Conservation (phyloP, 2,113 vertebrate genomes). For the Conger conger region DNA sequence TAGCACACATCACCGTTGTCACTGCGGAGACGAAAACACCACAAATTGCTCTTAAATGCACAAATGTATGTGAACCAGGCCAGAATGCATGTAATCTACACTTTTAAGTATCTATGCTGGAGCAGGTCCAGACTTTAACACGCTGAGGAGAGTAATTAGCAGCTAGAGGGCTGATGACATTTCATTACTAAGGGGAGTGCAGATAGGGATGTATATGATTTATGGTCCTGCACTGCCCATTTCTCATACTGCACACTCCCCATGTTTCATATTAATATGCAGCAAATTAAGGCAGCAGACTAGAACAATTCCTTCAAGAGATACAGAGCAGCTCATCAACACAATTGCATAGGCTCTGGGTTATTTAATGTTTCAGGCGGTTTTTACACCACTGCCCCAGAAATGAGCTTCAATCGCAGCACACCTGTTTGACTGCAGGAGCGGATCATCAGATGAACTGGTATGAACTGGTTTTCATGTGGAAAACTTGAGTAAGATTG, state of each 20-base stretch:
- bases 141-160: constrained; percentile 24
- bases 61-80: neutral
- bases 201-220: constrained; percentile 29
- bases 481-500: too few species aligned
- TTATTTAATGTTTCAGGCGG: neutral
- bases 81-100: neutral
- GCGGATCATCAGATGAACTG: too few species aligned
- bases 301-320: neutral
- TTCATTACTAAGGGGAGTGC: constrained; percentile 34
- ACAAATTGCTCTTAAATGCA: neutral
- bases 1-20: neutral
- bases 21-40: too few species aligned
- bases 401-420: neutral
- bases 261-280: neutral
- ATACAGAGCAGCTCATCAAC: neutral
- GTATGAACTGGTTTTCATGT: too few species aligned
- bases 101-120: neutral
- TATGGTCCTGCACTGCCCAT: constrained; percentile 26
- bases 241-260: neutral
- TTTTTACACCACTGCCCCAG: neutral
- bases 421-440: neutral
- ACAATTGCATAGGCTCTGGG: neutral
- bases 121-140: neutral
- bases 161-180: constrained; percentile 37
- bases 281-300: neutral